Evolutionary conservation across 2,797 vertebrate species (phyloP).

Genomic region (Manis pentadactyla): DNA sequence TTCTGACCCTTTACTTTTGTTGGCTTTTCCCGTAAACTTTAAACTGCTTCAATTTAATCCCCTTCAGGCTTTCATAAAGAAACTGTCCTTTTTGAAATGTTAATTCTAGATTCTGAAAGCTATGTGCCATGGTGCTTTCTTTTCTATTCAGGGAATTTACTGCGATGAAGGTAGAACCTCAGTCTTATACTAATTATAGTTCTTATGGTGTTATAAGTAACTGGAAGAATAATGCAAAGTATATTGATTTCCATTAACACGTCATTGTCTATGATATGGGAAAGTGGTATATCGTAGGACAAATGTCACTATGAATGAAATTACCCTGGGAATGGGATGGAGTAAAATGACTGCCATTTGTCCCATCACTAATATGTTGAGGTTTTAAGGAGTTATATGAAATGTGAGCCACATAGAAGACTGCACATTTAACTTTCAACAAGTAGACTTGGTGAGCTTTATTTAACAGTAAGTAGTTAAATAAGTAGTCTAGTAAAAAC

Average conservation of each 20-base stretch:
- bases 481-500: background rate
- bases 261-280: background rate
- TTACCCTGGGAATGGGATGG: background rate
- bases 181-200: background rate
- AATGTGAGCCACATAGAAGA: background rate
- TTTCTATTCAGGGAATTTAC: background rate
- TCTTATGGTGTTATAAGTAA: slow-evolving; percentile 8
- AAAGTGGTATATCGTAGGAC: background rate
- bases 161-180: background rate
- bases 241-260: slow-evolving; percentile 1
- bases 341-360: background rate
- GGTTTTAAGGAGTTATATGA: background rate
- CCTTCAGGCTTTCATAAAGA: slow-evolving; percentile 22
- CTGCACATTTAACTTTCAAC: background rate
- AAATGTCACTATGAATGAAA: background rate
- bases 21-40: background rate
- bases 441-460: background rate
- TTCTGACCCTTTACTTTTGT: background rate
- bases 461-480: background rate
- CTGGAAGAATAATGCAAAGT: slow-evolving; percentile 9
- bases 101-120: background rate
- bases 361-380: background rate
- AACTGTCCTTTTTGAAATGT: background rate
- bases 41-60: slow-evolving; percentile 25
- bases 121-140: background rate